phyloP scores from a whole-genome alignment of 2,797 vertebrate species.

The Botia kubotai region DNA sequence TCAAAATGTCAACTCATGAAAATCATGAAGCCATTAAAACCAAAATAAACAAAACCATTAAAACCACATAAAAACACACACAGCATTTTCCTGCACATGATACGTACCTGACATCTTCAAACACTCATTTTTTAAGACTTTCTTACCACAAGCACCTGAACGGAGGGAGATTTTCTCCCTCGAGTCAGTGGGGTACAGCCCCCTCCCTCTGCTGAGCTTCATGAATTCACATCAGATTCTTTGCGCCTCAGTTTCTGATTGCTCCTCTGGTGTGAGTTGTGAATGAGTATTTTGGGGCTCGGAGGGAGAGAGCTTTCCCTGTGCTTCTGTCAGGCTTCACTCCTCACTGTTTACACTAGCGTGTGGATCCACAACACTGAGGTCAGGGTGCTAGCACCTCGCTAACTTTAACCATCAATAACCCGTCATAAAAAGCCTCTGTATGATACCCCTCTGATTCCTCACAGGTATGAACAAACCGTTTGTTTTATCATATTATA shows the following conservation, averaged over 20 bases:
- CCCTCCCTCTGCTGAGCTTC: slow-evolving; percentile 63
- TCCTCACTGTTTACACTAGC: slow-evolving; percentile 69
- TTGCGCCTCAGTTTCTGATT: neutral
- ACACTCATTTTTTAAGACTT: slow-evolving; percentile 80
- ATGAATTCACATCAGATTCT: slow-evolving; percentile 18
- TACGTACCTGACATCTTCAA: slow-evolving; percentile 85
- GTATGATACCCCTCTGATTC: slow-evolving; percentile 34
- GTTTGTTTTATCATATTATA: too few species aligned
- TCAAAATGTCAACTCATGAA: slow-evolving; percentile 71
- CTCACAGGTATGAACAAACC: too few species aligned
- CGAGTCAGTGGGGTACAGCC: slow-evolving; percentile 66
- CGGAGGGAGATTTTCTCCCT: slow-evolving; percentile 65
- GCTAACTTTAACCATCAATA: slow-evolving; percentile 23
- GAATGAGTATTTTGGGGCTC: slow-evolving; percentile 36
- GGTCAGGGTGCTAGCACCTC: slow-evolving; percentile 61
- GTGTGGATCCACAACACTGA: slow-evolving; percentile 77
- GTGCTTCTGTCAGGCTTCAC: slow-evolving; percentile 77
- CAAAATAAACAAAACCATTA: too few species aligned
- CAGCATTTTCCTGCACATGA: slow-evolving; percentile 69
- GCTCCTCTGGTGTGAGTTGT: slow-evolving; percentile 13
- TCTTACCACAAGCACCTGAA: slow-evolving; percentile 83
- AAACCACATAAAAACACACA: slow-evolving; percentile 60
- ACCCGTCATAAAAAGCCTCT: slow-evolving; percentile 10
- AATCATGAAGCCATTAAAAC: slow-evolving; percentile 70
- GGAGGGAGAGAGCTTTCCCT: slow-evolving; percentile 71